Evolutionary conservation across 2,113 vertebrate species (phyloP), one percentile per base, ranked within the genome.

Genomic region (Pterocles burchelli): DNA sequence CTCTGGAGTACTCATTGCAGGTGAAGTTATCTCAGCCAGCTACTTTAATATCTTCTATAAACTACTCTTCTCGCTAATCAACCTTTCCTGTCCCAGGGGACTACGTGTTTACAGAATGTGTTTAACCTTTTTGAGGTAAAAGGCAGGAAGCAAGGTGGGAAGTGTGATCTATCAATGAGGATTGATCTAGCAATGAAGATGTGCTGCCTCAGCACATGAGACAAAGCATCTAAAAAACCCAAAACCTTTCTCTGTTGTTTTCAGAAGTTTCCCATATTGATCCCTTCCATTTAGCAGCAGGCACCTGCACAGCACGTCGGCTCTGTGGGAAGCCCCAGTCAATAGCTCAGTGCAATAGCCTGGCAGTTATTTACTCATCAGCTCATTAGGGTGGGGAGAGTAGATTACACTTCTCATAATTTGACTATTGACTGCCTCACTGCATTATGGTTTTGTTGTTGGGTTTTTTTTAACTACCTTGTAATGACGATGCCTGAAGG

Each of bases 351-450:
- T 82, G 63, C 90, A 28, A 13, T 49, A 58, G 52, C 63, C 88
- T 93, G 96, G 70, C 96, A 85, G 83, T 78, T 95, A 94, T 95
- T 97, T 95, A 95, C 95, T 96, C 85, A 61, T 70, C 88, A 87
- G 80, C 91, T 96, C 93, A 66, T 97, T 89, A 97, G 90, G 55
- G 81, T 85, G 85, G 66, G 81, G 70, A 82, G 95, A 95, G 94
- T 94, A 83, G 93, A 95, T 94, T 95, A 74, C 58, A n/a, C 75
- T 82, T 85, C 92, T 91, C 83, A 91, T 92, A 76, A 95, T 95
- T 93, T 65, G 45, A 10, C 77, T 72, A 67, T 95, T 55, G 92
- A 93, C 88, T 76, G 58, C 66, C 58, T 74, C 19, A 0, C 16
- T 76, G 58, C 78, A 33, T 38, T 59, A 33, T 57, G 65, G 73